These are phyloP conservation scores for Anagyrus pseudococci DNA, from an alignment of 2,888 invertebrate genomes.

Conservation along the genomic window DNA sequence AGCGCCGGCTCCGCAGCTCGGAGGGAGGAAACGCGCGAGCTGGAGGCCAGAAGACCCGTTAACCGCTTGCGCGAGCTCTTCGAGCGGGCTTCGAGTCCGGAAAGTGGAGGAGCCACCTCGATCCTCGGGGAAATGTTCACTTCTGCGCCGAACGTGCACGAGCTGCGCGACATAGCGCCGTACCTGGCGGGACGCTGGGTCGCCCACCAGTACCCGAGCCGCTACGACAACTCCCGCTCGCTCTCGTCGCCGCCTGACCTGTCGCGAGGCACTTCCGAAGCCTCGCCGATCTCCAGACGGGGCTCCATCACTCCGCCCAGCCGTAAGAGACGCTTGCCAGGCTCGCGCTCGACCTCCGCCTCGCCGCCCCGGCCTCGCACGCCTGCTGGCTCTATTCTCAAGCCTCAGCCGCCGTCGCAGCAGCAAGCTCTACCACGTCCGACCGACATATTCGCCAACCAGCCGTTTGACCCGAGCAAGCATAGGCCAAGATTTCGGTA, in stretches of 20 bases:
- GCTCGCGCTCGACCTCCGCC: conserved; percentile 40
- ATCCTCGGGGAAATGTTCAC: conserved; percentile 80
- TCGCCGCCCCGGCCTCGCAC: conserved; percentile 50
- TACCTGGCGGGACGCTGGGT: conserved; percentile 82
- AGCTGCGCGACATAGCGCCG: conserved; percentile 78
- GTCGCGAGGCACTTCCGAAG: conserved; percentile 36
- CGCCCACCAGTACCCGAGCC: conserved; percentile 78
- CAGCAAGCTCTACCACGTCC: no score
- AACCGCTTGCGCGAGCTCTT: conserved; percentile 76
- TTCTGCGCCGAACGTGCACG: conserved; percentile 80
- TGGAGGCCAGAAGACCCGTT: conserved; percentile 67
- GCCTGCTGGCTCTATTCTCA: conserved; percentile 58
- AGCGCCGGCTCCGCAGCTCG: conserved; percentile 46
- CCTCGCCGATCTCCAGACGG: no score
- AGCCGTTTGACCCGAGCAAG: conserved; percentile 76
- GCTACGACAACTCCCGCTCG: conserved; percentile 73
- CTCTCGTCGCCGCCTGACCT: conserved; percentile 64
- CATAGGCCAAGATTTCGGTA: conserved; percentile 81
- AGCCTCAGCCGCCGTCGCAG: conserved; percentile 44
- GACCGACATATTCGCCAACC: conserved; percentile 69
- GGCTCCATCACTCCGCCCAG: conserved; percentile 37
- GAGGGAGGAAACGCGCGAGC: conserved; percentile 54
- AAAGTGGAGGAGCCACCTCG: conserved; percentile 61
- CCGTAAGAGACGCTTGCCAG: conserved; percentile 32
- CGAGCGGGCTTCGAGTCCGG: conserved; percentile 63